Conservation (phyloP, 2,113 vertebrate species). For the Dolichallabes microphthalmus region DNA sequence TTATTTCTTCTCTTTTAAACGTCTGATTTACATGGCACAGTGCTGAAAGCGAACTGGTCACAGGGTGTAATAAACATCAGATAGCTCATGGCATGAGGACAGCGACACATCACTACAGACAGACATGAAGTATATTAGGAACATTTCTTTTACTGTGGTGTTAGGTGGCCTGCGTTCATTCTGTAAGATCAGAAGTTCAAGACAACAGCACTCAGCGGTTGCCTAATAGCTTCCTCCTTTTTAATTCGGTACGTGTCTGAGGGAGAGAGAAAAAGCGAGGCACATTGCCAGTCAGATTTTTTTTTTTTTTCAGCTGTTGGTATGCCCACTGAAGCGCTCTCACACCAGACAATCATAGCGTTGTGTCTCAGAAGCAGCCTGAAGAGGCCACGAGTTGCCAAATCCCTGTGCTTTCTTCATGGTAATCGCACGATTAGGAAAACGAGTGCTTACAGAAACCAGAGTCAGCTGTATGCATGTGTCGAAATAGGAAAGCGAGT, state of each 20-base stretch:
- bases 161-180: background rate
- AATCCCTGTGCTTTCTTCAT: conserved; percentile 11
- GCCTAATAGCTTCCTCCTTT: conserved; percentile 22
- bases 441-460: conserved; percentile 43
- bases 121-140: background rate
- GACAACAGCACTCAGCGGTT: background rate
- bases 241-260: conserved; percentile 22
- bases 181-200: background rate
- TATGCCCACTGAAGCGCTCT: conserved; percentile 35
- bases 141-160: background rate
- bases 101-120: background rate
- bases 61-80: background rate
- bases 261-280: conserved; percentile 7
- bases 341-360: background rate
- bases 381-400: conserved; percentile 7
- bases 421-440: conserved; percentile 30
- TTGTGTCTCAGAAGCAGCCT: conserved; percentile 8
- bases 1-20: background rate
- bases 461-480: conserved; percentile 33
- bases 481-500: conserved; percentile 1
- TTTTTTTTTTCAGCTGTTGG: conserved; percentile 2
- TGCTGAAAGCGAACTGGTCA: background rate
- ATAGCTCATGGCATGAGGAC: background rate
- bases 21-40: background rate
- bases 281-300: conserved; percentile 19